Evolutionary conservation across 2,888 invertebrate species (phyloP), one percentile per base, ranked within the genome.

Genomic region (Microctonus aethiopoides): DNA sequence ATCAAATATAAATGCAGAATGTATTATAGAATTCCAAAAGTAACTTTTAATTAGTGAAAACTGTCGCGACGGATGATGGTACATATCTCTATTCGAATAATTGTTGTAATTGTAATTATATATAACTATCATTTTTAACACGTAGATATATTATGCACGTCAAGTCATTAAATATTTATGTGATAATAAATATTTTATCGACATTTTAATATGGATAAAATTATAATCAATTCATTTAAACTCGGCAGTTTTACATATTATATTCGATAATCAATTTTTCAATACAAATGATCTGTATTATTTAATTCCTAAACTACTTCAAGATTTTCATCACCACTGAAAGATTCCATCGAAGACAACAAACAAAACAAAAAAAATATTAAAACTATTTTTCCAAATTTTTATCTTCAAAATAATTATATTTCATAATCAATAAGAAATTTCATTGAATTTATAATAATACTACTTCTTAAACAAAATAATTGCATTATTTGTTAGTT

Each of bases 71-170:
- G 80, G 76, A 79, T 77, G 75, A n/a, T n/a, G n/a, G n/a, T n/a
- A n/a, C 74, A 73, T 84, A 84, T 72, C 84, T 85, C 79, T 80
- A 81, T 84, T 85, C 82, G 80, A 84, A 84, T 84, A 84, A 82
- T 83, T 83, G 79, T 65, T 62, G 60, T 62, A 71, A 64, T 71
- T 2, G n/a, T n/a, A 39, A n/a, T 39, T 39, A 13, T 39, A 73
- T 73, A 73, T 66, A 68, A 68, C 32, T 34, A 36, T 39, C 60
- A 67, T 41, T 70, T 64, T 41, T 29, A 56, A 67, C 41, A 22
- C 24, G 39, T 22, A 60, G 54, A 64, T 68, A 32, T 51, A 59
- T 65, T 56, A 62, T 62, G 24, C 51, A 34, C 64, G 11, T 10
- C 2, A 29, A 56, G 4, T 36, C 34, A 22, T 54, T 1, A 22